Evolutionary conservation across 2,797 vertebrate genomes (phyloP), one percentile per base, ranked within the genome.

Genomic region (Pteropus rufus): DNA sequence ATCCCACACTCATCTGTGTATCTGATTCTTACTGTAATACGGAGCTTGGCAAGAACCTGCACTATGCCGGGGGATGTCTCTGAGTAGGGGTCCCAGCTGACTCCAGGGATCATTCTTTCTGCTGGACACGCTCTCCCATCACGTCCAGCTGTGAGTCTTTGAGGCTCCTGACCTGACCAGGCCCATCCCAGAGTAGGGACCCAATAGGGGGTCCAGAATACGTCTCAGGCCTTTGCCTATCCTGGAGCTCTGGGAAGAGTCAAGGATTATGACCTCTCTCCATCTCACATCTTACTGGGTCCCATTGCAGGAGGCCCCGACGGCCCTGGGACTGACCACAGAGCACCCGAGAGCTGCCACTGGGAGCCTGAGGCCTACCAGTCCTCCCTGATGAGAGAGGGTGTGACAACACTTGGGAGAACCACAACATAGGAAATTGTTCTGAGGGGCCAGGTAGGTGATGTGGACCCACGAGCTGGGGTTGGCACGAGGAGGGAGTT

Each of bases 121-220:
- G 11, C 56, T 0, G 0, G 54, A 67, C 3, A n/a, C 18, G 21
- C 9, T n/a, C 12, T 12, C 31, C 14, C 31, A 41, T 58, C 39
- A 21, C 4, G 14, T n/a, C 26, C 18, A 46, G 3, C 14, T 75
- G 12, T 46, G 54, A 39, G 12, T 65, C 62, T 36, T 18, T 6
- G 49, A 41, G 41, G 12, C 21, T 92, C 36, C 44, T 64, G 52
- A 36, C 49, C 36, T 36, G 76, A 56, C 19, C 29, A 41, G 18
- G 12, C 36, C 41, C 26, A 19, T 81, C 10, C 15, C 23, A 21
- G 26, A 60, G 10, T 6, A 29, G 62, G 24, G 44, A 83, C 8
- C 14, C 31, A 14, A 7, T 2, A 15, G n/a, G n/a, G 46, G 79
- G 49, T 26, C 62, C 67, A 70, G 31, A 3, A 39, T 4, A 36